phyloP scores from a whole-genome alignment of 1,140 invertebrate genomes.

The Pogonus chalceus region DNA sequence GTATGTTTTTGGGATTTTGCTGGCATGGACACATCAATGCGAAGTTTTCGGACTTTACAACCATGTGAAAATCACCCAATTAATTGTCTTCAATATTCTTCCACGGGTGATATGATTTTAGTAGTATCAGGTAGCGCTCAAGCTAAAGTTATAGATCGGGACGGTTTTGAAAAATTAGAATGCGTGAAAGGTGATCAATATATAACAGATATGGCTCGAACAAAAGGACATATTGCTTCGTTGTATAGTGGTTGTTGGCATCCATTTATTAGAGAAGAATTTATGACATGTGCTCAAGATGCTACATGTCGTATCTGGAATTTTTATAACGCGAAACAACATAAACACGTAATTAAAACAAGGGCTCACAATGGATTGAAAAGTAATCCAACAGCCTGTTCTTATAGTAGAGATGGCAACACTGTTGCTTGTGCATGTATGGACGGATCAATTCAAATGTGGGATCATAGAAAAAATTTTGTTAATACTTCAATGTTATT shows the following conservation, averaged over 20 bases:
- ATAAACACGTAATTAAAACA: constrained; percentile 83
- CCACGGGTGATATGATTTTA: constrained; percentile 88
- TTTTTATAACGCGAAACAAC: constrained; percentile 59
- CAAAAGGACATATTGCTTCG: constrained; percentile 91
- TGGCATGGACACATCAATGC: constrained; percentile 87
- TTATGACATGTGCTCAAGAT: constrained; percentile 89
- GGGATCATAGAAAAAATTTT: constrained; percentile 83
- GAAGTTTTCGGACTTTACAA: constrained; percentile 82
- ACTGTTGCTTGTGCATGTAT: constrained; percentile 82
- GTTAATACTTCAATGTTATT: constrained; percentile 71
- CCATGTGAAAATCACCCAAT: constrained; percentile 96
- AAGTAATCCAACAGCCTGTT: constrained; percentile 75
- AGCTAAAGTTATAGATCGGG: constrained; percentile 85
- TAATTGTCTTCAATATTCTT: constrained; percentile 80
- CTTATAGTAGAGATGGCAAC: constrained; percentile 79
- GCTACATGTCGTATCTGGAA: constrained; percentile 88
- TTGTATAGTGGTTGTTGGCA: constrained; percentile 90
- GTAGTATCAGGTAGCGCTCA: constrained; percentile 85
- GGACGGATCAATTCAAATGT: constrained; percentile 96
- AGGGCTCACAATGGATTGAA: constrained; percentile 79
- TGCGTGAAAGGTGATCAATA: constrained; percentile 97
- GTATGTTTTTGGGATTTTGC: constrained; percentile 97
- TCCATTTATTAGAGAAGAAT: constrained; percentile 83
- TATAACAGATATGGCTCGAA: constrained; percentile 85
- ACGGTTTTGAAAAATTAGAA: constrained; percentile 92